Conservation (phyloP, 2,888 invertebrate genomes). For the Aleiodes leptofemur region DNA sequence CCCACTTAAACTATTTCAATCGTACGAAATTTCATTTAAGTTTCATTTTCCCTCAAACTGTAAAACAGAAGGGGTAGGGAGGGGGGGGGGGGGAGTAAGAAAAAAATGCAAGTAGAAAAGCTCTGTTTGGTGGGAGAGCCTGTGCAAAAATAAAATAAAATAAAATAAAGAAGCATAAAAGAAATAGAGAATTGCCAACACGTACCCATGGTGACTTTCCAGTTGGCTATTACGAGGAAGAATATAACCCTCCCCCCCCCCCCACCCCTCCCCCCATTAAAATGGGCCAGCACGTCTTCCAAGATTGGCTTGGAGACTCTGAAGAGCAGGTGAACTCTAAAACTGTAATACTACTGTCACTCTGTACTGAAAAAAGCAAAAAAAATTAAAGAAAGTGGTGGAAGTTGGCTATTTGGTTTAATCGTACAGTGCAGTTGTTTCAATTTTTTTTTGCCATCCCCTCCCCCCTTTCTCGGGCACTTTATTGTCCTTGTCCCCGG, state of each 20-base stretch:
- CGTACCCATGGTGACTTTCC: conserved; percentile 24
- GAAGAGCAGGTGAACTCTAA: background rate
- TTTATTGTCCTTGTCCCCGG: too few relatives aligned
- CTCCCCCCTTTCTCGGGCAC: too few relatives aligned
- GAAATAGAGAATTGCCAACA: conserved; percentile 15
- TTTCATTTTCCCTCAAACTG: conserved; percentile 5
- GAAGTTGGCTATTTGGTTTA: conserved; percentile 29
- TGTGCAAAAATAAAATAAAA: conserved; percentile 8
- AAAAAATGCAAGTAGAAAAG: too few relatives aligned
- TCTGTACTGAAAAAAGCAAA: conserved; percentile 1
- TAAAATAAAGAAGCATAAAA: background rate
- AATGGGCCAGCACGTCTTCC: conserved; percentile 19
- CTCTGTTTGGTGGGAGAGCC: too few relatives aligned
- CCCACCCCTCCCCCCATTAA: background rate
- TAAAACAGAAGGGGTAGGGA: background rate
- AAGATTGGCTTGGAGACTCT: conserved; percentile 18
- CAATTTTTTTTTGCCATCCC: background rate
- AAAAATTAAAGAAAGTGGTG: background rate
- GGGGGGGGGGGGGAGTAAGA: too few relatives aligned
- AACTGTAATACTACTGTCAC: background rate
- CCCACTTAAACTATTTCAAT: conserved; percentile 15
- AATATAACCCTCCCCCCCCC: background rate
- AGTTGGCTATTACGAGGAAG: conserved; percentile 21
- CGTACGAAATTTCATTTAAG: conserved; percentile 24
- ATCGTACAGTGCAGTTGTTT: conserved; percentile 28